Evolutionary conservation across 1,140 invertebrate species (phyloP), one percentile per base, ranked within the genome.

Genomic region (Magallana ariakensis): DNA sequence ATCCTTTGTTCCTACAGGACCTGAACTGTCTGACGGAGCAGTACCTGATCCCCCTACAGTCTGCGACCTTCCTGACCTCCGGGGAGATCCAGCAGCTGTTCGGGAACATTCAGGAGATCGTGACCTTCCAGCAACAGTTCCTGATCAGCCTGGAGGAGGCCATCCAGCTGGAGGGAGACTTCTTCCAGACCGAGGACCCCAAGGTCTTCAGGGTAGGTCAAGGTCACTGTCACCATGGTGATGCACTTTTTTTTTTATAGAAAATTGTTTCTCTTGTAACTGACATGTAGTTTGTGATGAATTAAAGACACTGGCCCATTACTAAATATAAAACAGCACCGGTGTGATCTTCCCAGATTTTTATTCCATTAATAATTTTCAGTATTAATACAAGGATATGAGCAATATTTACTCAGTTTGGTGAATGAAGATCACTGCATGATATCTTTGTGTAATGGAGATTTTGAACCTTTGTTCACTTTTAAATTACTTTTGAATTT

Each of bases 61-160:
- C 97, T 90, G 98, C 99, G 95, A 99, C 97, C 88, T 99, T 99
- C 95, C 96, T 99, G 92, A 98, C 98, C 82, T 97, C 97, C 90
- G 97, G 97, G 87, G 98, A 99, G 95, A 98, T 99, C 93, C 98
- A 97, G 94, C 97, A 98, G 62, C 95, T 99, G 87, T 99, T 99
- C 95, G 98, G 98, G 90, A 99, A 99, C 95, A 99, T 99, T 93
- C 97, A 98, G 94, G 98, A 99, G 95, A 99, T 99, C 93, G 98
- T 99, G 85, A 97, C 97, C 92, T 99, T 99, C 96, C 98, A 99
- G 96, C 95, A 97, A 92, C 97, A 98, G 94, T 99, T 99, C 94
- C 96, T 99, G 80, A 97, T 98, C 95, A 99, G 98, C 95, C 96
- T 99, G 88, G 98, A 99, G 95, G 98, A 98, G 95, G 97, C 98